Evolutionary conservation across 2,888 invertebrate species (phyloP).

Genomic region (Onthophagus sagittarius): DNA sequence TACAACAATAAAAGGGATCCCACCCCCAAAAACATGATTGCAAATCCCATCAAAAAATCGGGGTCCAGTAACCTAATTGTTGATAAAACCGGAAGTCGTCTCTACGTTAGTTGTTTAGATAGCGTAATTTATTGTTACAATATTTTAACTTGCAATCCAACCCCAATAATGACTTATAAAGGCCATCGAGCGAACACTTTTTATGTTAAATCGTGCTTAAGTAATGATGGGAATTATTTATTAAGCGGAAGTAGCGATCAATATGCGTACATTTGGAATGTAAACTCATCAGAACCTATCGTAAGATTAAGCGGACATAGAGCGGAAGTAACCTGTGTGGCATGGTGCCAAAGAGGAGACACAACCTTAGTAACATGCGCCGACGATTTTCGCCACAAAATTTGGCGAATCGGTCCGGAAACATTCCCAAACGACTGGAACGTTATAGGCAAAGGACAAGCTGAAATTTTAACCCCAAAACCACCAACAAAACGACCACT

Average conservation of each 20-base stretch:
- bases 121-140: conserved; percentile 83
- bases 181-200: conserved; percentile 80
- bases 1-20: conserved; percentile 70
- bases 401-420: conserved; percentile 67
- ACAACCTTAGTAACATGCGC: conserved; percentile 70
- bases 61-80: conserved; percentile 77
- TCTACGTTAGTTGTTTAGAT: conserved; percentile 88
- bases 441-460: conserved; percentile 33
- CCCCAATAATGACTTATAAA: conserved; percentile 62
- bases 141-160: conserved; percentile 61
- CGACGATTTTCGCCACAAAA: conserved; percentile 74
- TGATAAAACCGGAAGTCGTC: conserved; percentile 62
- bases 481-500: conserved; percentile 22
- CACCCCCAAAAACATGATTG: conserved; percentile 66
- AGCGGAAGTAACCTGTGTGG: conserved; percentile 84
- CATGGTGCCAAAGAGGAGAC: conserved; percentile 65
- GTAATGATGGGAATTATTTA: conserved; percentile 75
- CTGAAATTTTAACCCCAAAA: conserved; percentile 25
- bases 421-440: conserved; percentile 43
- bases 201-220: conserved; percentile 79
- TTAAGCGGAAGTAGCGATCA: conserved; percentile 87
- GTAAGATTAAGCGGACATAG: conserved; percentile 70
- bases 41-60: conserved; percentile 66
- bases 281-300: conserved; percentile 61
- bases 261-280: conserved; percentile 82